Evolutionary conservation across 2,113 vertebrate genomes (phyloP).

Genomic region (Pluvialis apricaria): DNA sequence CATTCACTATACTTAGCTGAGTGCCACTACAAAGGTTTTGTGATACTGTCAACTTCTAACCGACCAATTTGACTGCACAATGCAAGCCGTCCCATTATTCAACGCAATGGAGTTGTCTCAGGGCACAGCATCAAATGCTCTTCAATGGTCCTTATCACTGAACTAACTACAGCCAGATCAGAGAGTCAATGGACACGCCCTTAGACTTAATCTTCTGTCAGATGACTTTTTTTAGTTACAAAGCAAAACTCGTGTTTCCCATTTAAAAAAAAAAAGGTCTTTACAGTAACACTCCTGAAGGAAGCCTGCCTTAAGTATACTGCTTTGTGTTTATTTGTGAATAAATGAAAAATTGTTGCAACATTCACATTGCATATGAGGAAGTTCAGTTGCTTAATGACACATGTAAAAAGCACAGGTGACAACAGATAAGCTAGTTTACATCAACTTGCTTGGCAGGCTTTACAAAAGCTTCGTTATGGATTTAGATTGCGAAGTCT

Average conservation of each 20-base stretch:
- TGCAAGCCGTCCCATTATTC: neutral
- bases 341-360: neutral
- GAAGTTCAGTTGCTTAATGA: neutral
- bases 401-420: neutral
- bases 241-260: neutral
- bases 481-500: neutral
- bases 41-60: neutral
- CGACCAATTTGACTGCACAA: neutral
- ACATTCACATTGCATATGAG: neutral
- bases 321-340: neutral
- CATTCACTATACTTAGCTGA: neutral
- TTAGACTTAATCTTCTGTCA: neutral
- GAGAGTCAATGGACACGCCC: neutral
- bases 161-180: neutral
- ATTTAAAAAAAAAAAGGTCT: neutral
- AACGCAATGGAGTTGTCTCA: neutral
- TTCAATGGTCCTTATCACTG: neutral
- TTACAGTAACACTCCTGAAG: neutral
- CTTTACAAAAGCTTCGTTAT: neutral
- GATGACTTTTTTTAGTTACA: neutral
- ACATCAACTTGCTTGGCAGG: neutral
- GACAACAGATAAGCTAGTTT: neutral
- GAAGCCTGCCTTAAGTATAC: neutral
- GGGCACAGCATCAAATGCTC: neutral
- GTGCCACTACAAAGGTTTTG: neutral